These are phyloP conservation scores for Enteromius anoplus DNA, from an alignment of 2,797 vertebrate species.

Conservation along the genomic window DNA sequence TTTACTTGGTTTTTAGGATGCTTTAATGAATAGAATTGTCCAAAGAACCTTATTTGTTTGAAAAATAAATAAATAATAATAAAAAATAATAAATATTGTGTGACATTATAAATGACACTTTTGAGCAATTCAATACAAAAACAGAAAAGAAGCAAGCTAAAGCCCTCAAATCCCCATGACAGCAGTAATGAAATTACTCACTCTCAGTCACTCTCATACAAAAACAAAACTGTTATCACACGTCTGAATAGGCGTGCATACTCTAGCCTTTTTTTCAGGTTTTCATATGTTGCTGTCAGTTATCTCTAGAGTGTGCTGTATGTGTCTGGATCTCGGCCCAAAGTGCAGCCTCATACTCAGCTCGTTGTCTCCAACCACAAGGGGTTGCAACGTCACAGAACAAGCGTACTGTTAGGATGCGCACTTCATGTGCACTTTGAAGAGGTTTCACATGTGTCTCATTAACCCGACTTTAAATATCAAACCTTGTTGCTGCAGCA, in stretches of 20 bases:
- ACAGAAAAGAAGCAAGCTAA: neutral
- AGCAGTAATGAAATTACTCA: constrained; percentile 2
- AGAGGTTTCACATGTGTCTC: neutral
- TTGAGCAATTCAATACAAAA: neutral
- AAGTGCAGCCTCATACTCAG: neutral
- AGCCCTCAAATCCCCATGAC: constrained; percentile 4
- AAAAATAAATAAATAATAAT: too few species aligned
- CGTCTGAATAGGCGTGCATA: neutral
- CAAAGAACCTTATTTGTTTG: neutral
- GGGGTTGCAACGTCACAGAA: neutral
- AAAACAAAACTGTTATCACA: neutral
- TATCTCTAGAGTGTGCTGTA: neutral
- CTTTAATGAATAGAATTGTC: neutral
- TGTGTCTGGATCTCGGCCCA: neutral
- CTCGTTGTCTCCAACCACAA: constrained; percentile 1
- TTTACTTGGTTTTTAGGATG: neutral
- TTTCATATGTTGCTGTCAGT: neutral
- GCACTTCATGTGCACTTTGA: neutral
- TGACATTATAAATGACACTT: neutral
- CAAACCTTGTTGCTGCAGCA: neutral
- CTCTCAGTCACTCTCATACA: neutral
- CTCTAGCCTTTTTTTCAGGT: neutral
- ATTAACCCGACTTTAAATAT: neutral
- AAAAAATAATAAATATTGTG: too few species aligned
- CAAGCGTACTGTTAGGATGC: neutral